Evolutionary conservation across 2,113 vertebrate genomes (phyloP), one percentile per base, ranked within the genome.

Genomic region (Scopus umbretta): DNA sequence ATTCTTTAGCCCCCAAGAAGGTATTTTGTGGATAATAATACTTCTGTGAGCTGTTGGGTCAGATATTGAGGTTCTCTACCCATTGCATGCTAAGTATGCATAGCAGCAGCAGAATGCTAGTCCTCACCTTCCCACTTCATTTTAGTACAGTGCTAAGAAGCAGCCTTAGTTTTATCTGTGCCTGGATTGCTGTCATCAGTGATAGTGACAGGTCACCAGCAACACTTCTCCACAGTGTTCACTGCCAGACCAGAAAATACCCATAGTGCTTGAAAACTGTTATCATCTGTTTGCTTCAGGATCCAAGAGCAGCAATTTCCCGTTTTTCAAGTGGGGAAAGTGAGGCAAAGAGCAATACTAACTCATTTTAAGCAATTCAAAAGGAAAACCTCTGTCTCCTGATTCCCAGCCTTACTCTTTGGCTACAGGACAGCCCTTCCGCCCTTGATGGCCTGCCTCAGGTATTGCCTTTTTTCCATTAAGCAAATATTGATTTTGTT

Each of bases 401-500:
- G 38, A 65, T 74, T 90, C 43, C 34, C 27, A 68, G 66, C 25
- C 23, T 45, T 56, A 56, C 55, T 13, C 36, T 93, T 75, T 74
- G 4, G 0, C 49, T 67, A 82, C 40, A 74, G 63, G 49, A 83
- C 84, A 68, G 43, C 34, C 62, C 63, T 80, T 88, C n/a, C 4
- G 7, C 53, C 30, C 66, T 81, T 56, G 53, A 70, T 90, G 75
- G 43, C 30, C 47, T 86, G 38, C 40, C 89, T 95, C 58, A 94
- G 88, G 42, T 92, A 80, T 70, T 97, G 86, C 80, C 80, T 45
- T 95, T 97, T 96, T 97, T 94, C 96, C 96, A 97, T 97, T 97
- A 97, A 96, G 93, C 52, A 95, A 97, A 97, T 97, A 98, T 97
- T 94, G 97, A 97, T 98, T 97, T 97, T 88, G 20, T 85, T 92